Evolutionary conservation across 2,113 vertebrate species (phyloP).

Genomic region (Etheostoma spectabile): DNA sequence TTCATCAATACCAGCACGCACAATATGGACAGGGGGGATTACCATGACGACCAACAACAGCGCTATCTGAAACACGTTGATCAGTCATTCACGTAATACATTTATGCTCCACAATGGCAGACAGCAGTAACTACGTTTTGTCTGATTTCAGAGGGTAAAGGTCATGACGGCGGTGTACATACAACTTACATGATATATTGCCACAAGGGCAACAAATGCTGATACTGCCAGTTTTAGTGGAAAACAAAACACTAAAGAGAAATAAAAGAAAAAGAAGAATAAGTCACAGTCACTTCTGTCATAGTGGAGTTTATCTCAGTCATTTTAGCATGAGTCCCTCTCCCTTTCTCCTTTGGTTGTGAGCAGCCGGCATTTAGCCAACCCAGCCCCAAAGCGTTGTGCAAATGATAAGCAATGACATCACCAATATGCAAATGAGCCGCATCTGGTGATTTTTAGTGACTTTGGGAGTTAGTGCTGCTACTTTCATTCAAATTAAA

Average conservation of each 20-base stretch:
- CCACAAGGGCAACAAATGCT: conserved; percentile 79
- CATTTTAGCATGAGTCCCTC: neutral
- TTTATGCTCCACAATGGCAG: neutral
- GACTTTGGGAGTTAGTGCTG: too few species aligned
- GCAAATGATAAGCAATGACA: too few species aligned
- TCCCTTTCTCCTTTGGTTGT: too few species aligned
- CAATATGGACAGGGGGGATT: conserved; percentile 87
- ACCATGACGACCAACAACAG: conserved; percentile 86
- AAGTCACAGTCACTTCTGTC: neutral
- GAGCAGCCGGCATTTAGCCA: too few species aligned
- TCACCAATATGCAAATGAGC: too few species aligned
- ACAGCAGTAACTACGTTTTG: neutral
- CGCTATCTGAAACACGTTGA: conserved; percentile 79
- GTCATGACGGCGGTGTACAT: neutral
- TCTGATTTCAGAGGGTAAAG: neutral
- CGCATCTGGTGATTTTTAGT: too few species aligned
- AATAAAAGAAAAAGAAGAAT: conserved; percentile 43
- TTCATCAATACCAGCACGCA: conserved; percentile 86
- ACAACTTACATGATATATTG: conserved; percentile 89
- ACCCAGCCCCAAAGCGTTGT: too few species aligned
- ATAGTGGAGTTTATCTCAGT: neutral
- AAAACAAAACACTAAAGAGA: conserved; percentile 86
- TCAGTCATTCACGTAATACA: neutral
- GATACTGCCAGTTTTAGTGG: conserved; percentile 87
- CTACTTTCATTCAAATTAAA: too few species aligned